phyloP scores from a whole-genome alignment of 2,888 invertebrate genomes.

The Pandemis heparana region DNA sequence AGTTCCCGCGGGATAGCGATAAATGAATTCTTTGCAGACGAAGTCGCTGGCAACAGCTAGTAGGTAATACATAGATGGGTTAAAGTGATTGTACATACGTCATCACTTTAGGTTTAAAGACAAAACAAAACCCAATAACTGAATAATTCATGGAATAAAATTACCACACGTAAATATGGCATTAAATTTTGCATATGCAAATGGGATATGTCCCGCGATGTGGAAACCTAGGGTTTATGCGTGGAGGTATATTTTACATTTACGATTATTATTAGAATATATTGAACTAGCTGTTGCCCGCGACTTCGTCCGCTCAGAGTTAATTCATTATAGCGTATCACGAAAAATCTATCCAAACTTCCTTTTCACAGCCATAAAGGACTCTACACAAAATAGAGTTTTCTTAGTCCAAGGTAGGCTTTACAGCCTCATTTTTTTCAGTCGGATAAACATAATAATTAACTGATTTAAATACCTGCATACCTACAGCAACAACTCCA shows the following conservation, averaged over 20 bases:
- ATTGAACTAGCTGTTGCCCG: too few relatives aligned
- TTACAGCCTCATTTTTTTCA: background rate
- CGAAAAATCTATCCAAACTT: too few relatives aligned
- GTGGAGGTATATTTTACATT: background rate
- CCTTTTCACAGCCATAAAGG: too few relatives aligned
- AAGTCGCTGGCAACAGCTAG: too few relatives aligned
- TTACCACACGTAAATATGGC: conserved; percentile 27
- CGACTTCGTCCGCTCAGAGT: too few relatives aligned
- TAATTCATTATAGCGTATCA: too few relatives aligned
- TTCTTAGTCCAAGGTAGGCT: too few relatives aligned
- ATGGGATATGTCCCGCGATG: conserved; percentile 11
- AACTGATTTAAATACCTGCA: background rate
- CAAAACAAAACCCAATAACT: conserved; percentile 16
- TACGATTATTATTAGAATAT: too few relatives aligned
- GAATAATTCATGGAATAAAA: conserved; percentile 39
- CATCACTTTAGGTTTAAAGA: background rate
- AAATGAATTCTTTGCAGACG: too few relatives aligned
- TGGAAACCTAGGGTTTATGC: conserved; percentile 1
- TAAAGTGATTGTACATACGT: background rate
- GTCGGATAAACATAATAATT: background rate
- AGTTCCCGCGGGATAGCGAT: too few relatives aligned
- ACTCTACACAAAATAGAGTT: too few relatives aligned
- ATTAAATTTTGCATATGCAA: conserved; percentile 33
- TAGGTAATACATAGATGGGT: background rate
- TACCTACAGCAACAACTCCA: background rate